Base-by-base conservation (phyloP, 30 jellyfish, hydroid and myxozoan species). In the Mastigias papua region DNA sequence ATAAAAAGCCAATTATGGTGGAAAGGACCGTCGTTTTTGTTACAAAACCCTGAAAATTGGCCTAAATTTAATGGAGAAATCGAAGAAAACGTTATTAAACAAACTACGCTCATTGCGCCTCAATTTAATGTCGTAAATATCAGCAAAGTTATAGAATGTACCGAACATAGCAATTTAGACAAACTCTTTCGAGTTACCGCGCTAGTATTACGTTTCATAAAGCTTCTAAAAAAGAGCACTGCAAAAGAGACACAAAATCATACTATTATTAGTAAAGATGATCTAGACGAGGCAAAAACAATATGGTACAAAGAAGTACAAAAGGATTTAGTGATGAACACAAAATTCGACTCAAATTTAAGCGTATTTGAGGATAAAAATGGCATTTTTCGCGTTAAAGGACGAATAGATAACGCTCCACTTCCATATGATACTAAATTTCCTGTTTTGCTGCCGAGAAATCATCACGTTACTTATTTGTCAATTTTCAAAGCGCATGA, bases 381-480 rank as follows among this genome's bases (percentile, higher is more conserved):
- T 4, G 54, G 54, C 7, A 15, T 42, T 42, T 42, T 4, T 15
- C 13, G 54, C 13, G 54, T 42, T 42, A 15, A 15, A 4, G 54
- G 54, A 42, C 54, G 54, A 4, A 4, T 42, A 4, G 13, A 42
- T 42, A 42, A 42, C 54, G 7, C 13, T 4, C 13, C 13, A 42
- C 13, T 42, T 8, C 13, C 54, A 15, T 8, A 42, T 15, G 54
- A 42, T 4, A 8, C 7, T 4, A 4, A 42, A 15, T 15, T 42
- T 62, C 67, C 67, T 10, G 67, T 17, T 25, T 15, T 49, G 76
- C 57, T 78, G 27, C 78, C 88, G 57, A 5, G 4, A 7, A 10
- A 61, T 28, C 78, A 31, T 51, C n/a, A 61, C 26, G 27, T 78
- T 15, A 31, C 90, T 8, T 0, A 48, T 9, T 30, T 78, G 16